Conservation (phyloP, 2,113 vertebrate species). For the Toxostoma redivivum region DNA sequence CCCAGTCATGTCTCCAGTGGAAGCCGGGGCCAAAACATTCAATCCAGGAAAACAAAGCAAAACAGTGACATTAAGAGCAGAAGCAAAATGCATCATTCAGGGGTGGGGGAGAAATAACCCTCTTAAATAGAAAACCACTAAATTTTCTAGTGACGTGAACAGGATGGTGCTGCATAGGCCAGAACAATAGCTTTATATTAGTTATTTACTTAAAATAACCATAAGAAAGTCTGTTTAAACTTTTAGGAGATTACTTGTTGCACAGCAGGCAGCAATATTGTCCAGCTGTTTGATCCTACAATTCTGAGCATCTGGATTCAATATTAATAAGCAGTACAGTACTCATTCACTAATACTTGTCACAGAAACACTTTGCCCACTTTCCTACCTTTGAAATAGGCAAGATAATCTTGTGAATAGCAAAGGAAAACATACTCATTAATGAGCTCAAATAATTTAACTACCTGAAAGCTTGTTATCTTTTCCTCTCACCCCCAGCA, state of each 20-base stretch:
- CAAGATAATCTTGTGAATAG: neutral
- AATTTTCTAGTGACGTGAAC: conserved; percentile 70
- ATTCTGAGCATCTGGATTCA: neutral
- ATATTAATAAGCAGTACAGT: neutral
- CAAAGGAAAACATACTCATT: neutral
- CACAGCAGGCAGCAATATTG: neutral
- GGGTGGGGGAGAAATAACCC: conserved; percentile 45
- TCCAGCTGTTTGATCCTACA: neutral
- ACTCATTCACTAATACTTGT: neutral
- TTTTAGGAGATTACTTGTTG: conserved; percentile 1
- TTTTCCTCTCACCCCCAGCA: neutral
- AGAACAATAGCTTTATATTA: conserved; percentile 65
- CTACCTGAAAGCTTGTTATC: neutral
- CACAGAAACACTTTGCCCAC: neutral
- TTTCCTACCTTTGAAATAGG: neutral
- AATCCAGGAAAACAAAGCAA: conserved; percentile 60
- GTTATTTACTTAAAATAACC: conserved; percentile 59
- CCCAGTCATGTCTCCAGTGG: conserved; percentile 45
- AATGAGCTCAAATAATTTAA: neutral
- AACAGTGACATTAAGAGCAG: conserved; percentile 56
- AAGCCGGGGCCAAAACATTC: conserved; percentile 46
- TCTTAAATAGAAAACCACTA: conserved; percentile 54
- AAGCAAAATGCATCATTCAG: conserved; percentile 40
- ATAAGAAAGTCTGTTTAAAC: conserved; percentile 44
- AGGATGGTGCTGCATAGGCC: conserved; percentile 38